Evolutionary conservation across 2,888 invertebrate species (phyloP).

Genomic region (Merodon equestris): DNA sequence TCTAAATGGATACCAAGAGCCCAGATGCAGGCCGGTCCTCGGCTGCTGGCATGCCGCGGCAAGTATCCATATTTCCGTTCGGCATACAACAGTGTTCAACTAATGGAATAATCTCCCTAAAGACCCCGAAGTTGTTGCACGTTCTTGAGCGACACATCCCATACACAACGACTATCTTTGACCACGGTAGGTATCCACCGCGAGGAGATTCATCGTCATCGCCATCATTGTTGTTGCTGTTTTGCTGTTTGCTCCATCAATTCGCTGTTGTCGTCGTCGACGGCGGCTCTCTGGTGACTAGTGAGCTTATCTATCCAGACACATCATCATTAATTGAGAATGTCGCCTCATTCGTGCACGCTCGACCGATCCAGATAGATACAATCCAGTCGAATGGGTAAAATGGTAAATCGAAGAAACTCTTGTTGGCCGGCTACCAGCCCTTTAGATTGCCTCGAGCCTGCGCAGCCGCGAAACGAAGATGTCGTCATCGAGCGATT

Average conservation of each 20-base stretch:
- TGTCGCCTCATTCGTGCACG: constrained; percentile 67
- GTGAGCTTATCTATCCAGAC: constrained; percentile 61
- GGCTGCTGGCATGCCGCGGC: constrained; percentile 23
- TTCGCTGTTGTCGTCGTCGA: constrained; percentile 12
- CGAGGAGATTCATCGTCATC: constrained; percentile 34
- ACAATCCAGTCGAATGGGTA: constrained; percentile 37
- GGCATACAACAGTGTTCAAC: constrained; percentile 55
- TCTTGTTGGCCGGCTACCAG: constrained; percentile 1
- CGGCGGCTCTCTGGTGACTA: constrained; percentile 44
- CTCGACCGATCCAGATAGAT: constrained; percentile 63
- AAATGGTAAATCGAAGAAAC: constrained; percentile 56
- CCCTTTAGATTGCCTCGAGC: constrained; percentile 41
- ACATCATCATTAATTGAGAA: constrained; percentile 69
- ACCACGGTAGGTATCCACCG: constrained; percentile 30
- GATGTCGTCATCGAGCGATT: constrained; percentile 55
- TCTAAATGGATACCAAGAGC: constrained; percentile 3
- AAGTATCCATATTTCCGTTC: constrained; percentile 54
- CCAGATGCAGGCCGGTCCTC: constrained; percentile 40
- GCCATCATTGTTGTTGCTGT: constrained; percentile 29
- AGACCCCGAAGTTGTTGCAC: constrained; percentile 57
- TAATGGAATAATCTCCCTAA: constrained; percentile 69
- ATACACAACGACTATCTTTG: constrained; percentile 17
- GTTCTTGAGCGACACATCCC: constrained; percentile 56
- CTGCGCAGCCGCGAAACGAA: constrained; percentile 9
- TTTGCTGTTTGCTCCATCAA: too few species aligned